A percentile compares a stretch with the other conserved stretches of the same genome.
These are phyloP conservation scores for Scolopax bukidnonensis DNA, from an alignment of 2,797 vertebrate species.

Conservation along the genomic window DNA sequence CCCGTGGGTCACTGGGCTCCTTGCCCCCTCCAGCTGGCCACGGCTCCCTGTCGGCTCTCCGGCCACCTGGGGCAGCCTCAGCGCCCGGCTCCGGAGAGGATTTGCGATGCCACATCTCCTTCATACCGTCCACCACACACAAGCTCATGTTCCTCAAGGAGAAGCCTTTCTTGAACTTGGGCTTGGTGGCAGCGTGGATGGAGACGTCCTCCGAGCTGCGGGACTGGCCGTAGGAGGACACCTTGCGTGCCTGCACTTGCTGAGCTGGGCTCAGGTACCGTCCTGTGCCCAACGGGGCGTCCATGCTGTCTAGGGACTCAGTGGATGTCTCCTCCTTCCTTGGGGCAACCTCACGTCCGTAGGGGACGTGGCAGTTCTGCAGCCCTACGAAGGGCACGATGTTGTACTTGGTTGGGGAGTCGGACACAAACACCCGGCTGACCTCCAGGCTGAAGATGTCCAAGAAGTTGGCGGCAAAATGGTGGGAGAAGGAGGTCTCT, in stretches of 20 bases:
- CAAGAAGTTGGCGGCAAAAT: slow-evolving; percentile 91
- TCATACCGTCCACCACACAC: slow-evolving; percentile 94
- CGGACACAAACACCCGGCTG: slow-evolving; percentile 75
- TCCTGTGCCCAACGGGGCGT: slow-evolving; percentile 63
- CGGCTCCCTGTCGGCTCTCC: slow-evolving; percentile 76
- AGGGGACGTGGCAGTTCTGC: slow-evolving; percentile 89
- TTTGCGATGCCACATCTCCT: slow-evolving; percentile 95
- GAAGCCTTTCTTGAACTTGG: slow-evolving; percentile 95
- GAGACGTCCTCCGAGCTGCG: slow-evolving; percentile 96
- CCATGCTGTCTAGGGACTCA: slow-evolving; percentile 89
- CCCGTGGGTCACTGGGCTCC: slow-evolving; percentile 60
- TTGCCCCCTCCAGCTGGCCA: slow-evolving; percentile 46
- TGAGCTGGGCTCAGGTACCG: slow-evolving; percentile 71
- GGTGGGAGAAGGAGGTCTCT: slow-evolving; percentile 90
- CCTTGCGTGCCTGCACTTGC: slow-evolving; percentile 79
- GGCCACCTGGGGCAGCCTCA: slow-evolving; percentile 43
- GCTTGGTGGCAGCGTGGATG: slow-evolving; percentile 79
- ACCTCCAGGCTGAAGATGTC: slow-evolving; percentile 89
- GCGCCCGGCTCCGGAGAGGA: slow-evolving; percentile 86
- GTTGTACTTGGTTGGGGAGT: slow-evolving; percentile 86
- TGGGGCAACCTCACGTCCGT: slow-evolving; percentile 81
- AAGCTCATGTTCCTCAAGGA: slow-evolving; percentile 97
- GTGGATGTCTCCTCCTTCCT: slow-evolving; percentile 87
- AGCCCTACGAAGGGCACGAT: slow-evolving; percentile 90
- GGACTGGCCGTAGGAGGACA: slow-evolving; percentile 88